phyloP scores from a whole-genome alignment of 2,797 vertebrate genomes.

The Megaceryle alcyon region DNA sequence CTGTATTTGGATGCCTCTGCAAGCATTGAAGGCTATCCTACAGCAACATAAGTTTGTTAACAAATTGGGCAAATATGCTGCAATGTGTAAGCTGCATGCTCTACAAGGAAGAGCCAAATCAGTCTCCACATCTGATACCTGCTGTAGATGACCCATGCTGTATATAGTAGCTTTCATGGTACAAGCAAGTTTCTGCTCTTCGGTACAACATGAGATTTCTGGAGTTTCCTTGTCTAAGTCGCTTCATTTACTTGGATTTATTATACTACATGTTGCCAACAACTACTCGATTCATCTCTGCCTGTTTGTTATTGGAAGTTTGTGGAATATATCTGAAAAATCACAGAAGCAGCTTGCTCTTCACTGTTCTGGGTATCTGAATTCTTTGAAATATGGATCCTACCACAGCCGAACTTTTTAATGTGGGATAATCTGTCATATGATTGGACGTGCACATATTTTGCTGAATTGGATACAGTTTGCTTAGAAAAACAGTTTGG shows the following conservation, averaged over 20 bases:
- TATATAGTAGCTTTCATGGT: not conserved
- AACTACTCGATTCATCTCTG: not conserved
- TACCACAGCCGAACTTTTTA: not conserved
- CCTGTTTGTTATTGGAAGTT: not conserved
- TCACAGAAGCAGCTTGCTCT: not conserved
- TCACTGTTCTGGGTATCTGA: not conserved
- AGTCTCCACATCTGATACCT: not conserved
- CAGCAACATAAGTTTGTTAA: not conserved
- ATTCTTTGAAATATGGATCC: not conserved
- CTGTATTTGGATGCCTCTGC: not conserved
- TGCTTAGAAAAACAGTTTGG: not conserved
- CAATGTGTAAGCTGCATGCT: not conserved
- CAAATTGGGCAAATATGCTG: not conserved
- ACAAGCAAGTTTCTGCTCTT: not conserved
- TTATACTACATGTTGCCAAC: not conserved
- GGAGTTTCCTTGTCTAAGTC: not conserved
- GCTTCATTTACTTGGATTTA: not conserved
- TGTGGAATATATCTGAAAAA: not conserved
- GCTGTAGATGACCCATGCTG: not conserved
- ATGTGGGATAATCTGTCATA: not conserved
- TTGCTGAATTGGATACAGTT: conserved; percentile 25
- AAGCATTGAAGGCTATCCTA: not conserved
- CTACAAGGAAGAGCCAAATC: not conserved
- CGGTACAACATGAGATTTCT: not conserved
- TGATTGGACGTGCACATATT: not conserved